Evolutionary conservation across 1,140 invertebrate genomes (phyloP).

Genomic region (Solenopsis fugax): DNA sequence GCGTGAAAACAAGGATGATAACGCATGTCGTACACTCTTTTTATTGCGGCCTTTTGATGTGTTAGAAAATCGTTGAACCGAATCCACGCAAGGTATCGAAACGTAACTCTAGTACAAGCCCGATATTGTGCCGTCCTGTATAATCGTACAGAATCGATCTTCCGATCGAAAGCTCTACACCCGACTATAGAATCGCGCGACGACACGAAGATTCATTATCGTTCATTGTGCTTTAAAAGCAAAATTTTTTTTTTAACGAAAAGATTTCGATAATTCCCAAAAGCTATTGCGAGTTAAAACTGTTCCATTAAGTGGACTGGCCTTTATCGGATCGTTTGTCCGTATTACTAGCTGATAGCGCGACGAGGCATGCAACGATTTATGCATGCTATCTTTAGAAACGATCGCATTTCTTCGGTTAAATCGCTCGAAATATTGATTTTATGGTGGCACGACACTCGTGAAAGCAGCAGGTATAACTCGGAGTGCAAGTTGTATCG

Average conservation of each 20-base stretch:
- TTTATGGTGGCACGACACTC: neutral
- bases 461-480: neutral
- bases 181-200: neutral
- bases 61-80: slow-evolving; percentile 17
- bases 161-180: neutral
- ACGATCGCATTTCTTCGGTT: slow-evolving; percentile 17
- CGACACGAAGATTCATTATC: slow-evolving; percentile 12
- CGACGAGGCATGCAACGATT: slow-evolving; percentile 31
- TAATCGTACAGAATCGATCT: slow-evolving; percentile 40
- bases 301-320: slow-evolving; percentile 4
- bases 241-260: neutral
- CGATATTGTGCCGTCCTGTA: neutral
- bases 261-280: slow-evolving; percentile 26
- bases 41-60: slow-evolving; percentile 45
- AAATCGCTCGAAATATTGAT: slow-evolving; percentile 32
- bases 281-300: slow-evolving; percentile 49
- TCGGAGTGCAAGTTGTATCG: neutral
- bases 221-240: slow-evolving; percentile 9
- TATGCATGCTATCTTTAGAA: slow-evolving; percentile 43
- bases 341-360: slow-evolving; percentile 36
- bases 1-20: slow-evolving; percentile 21
- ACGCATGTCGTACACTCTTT: slow-evolving; percentile 43
- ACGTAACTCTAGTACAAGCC: neutral
- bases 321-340: slow-evolving; percentile 41
- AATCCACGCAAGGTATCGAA: slow-evolving; percentile 21